Conservation (phyloP, 2,797 vertebrate genomes). For the Numenius phaeopus region DNA sequence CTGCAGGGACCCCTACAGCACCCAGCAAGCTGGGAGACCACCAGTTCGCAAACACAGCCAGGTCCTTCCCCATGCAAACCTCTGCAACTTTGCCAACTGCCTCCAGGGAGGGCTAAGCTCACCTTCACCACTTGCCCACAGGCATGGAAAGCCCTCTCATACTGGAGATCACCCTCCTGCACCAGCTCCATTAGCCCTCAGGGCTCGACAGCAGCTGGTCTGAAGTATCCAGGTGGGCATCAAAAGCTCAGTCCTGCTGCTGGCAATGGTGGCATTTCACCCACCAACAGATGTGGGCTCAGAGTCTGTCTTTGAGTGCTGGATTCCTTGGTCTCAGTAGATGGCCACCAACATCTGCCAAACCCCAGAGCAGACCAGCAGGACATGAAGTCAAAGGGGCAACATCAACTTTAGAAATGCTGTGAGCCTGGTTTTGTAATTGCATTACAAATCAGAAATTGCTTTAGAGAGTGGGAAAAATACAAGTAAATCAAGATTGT, state of each 20-base stretch:
- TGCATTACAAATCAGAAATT: neutral
- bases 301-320: neutral
- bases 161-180: neutral
- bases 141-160: neutral
- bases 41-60: neutral
- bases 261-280: neutral
- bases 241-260: neutral
- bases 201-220: neutral
- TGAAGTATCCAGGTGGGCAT: neutral
- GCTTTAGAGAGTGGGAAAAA: neutral
- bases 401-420: neutral
- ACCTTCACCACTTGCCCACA: accelerated
- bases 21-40: accelerated
- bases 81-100: accelerated
- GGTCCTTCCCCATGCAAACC: neutral
- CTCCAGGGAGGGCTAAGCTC: neutral
- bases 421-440: neutral
- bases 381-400: neutral
- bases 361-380: neutral
- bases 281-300: accelerated
- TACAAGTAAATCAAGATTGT: neutral
- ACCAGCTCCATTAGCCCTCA: neutral
- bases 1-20: accelerated
- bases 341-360: neutral
- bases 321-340: neutral